Percentiles rank a stretch among this genome's conserved stretches.
These are phyloP conservation scores for Litoditis marina DNA, from an alignment of 2,888 invertebrate species.

Conservation along the genomic window DNA sequence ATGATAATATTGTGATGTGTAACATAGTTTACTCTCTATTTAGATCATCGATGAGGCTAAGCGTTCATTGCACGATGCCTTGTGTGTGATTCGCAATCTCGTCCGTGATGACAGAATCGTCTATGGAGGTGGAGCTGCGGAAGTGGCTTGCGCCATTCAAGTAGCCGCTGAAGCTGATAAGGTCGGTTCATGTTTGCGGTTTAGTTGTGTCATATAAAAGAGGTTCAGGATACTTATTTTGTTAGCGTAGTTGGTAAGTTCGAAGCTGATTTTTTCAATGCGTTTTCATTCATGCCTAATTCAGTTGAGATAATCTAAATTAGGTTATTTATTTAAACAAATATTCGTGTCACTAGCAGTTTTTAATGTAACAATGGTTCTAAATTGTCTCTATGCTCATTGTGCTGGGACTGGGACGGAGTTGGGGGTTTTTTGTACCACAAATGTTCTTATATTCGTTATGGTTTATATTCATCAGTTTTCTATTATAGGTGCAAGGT, in stretches of 20 bases:
- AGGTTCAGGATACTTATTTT: too few relatives aligned
- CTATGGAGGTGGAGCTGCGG: constrained; percentile 95
- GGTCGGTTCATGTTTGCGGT: constrained; percentile 16
- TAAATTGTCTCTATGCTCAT: too few relatives aligned
- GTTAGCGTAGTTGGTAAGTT: too few relatives aligned
- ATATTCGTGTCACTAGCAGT: too few relatives aligned
- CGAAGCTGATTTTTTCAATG: too few relatives aligned
- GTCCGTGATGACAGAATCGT: constrained; percentile 77
- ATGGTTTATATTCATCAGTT: background rate
- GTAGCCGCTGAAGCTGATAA: constrained; percentile 82
- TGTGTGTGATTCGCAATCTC: constrained; percentile 75
- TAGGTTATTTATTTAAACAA: too few relatives aligned
- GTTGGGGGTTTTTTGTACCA: too few relatives aligned
- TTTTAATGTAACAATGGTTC: too few relatives aligned
- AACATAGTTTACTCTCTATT: constrained; percentile 8
- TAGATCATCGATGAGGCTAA: constrained; percentile 77
- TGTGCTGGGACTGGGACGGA: too few relatives aligned
- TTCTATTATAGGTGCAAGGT: constrained; percentile 70
- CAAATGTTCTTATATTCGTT: background rate
- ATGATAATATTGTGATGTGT: background rate
- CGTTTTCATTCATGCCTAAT: too few relatives aligned
- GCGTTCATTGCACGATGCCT: constrained; percentile 74
- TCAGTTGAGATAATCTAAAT: too few relatives aligned
- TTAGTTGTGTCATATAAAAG: background rate
- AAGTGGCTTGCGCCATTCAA: constrained; percentile 87